A percentile compares a stretch with the other conserved stretches of the same genome.
Conservation (phyloP, 2,888 invertebrate species). For the Drosophila pegasa region DNA sequence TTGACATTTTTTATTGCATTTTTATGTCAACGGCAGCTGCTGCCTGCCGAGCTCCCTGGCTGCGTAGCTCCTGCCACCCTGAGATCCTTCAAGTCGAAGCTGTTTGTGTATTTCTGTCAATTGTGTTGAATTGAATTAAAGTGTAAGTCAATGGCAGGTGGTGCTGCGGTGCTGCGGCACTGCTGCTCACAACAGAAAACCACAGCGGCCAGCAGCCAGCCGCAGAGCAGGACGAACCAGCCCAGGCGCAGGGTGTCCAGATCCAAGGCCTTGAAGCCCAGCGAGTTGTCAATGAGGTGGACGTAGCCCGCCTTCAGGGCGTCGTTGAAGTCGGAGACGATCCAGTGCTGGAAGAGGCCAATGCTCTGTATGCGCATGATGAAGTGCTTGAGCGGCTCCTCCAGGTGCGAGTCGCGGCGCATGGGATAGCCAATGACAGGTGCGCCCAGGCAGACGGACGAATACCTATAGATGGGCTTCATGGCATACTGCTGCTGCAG, state of each 20-base stretch:
- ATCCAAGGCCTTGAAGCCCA: conserved; percentile 63
- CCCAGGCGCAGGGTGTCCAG: conserved; percentile 62
- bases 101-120: conserved; percentile 72
- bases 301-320: conserved; percentile 64
- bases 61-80: conserved; percentile 28
- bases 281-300: conserved; percentile 63
- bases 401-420: conserved; percentile 69
- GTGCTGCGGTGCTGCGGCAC: conserved; percentile 11
- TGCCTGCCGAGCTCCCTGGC: conserved; percentile 22
- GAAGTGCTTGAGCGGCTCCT: conserved; percentile 58
- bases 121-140: conserved; percentile 71
- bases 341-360: conserved; percentile 62
- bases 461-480: conserved; percentile 71
- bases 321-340: conserved; percentile 64
- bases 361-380: conserved; percentile 65
- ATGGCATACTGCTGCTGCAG: conserved; percentile 77
- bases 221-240: conserved; percentile 55
- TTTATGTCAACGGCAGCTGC: conserved; percentile 77
- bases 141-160: conserved; percentile 66
- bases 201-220: conserved; percentile 54
- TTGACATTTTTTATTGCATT: conserved; percentile 73
- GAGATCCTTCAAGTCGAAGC: conserved; percentile 42
- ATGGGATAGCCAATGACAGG: conserved; percentile 70
- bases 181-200: conserved; percentile 41
- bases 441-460: conserved; percentile 75